Percentiles rank a stretch among this genome's conserved stretches.
Evolutionary conservation across 92 coral and sea anemone genomes (phyloP).

Genomic region (Desmophyllum pertusum): DNA sequence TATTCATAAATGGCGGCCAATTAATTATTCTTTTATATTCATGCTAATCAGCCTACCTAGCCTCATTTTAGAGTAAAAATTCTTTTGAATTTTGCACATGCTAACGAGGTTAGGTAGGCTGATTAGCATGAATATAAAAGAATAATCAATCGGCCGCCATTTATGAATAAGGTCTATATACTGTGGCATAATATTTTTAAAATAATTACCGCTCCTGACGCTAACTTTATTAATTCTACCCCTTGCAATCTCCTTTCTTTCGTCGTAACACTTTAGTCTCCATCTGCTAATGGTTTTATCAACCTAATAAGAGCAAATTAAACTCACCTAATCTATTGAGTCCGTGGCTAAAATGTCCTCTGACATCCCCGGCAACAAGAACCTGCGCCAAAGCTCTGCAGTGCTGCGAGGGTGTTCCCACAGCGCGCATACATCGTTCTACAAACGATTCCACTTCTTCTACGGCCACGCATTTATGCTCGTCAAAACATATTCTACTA

Average conservation of each 20-base stretch:
- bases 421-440: conserved; percentile 88
- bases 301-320: not conserved
- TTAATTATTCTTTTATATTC: too few species aligned
- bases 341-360: conserved; percentile 99
- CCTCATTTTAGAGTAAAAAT: too few species aligned
- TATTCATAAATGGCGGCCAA: too few species aligned
- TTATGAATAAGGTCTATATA: too few species aligned
- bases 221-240: too few species aligned
- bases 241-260: not conserved
- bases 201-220: too few species aligned
- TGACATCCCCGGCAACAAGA: conserved; percentile 80
- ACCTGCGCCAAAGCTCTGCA: conserved; percentile 83
- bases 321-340: conserved; percentile 86
- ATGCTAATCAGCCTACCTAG: too few species aligned
- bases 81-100: too few species aligned
- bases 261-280: not conserved
- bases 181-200: too few species aligned
- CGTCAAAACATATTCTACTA: conserved; percentile 31
- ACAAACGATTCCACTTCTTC: conserved; percentile 80
- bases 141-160: too few species aligned
- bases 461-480: conserved; percentile 72
- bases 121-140: too few species aligned
- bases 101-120: too few species aligned
- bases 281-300: not conserved
- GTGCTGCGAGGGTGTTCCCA: conserved; percentile 80